A percentile compares a stretch with the other conserved stretches of the same genome.
phyloP scores from a whole-genome alignment of 2,797 vertebrate species.

The Pitangus sulphuratus region DNA sequence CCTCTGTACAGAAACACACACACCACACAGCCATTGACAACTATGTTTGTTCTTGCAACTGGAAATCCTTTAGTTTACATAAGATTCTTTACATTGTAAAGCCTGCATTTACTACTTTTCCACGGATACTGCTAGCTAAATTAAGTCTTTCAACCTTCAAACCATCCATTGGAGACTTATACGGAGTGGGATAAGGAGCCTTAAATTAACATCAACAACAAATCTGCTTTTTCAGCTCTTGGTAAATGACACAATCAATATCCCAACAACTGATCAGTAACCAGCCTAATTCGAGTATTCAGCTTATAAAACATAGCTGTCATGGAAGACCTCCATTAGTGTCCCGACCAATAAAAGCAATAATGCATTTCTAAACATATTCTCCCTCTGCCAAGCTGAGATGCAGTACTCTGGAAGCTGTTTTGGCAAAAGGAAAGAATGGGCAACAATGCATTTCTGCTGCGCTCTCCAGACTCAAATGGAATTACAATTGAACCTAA shows the following conservation, averaged over 20 bases:
- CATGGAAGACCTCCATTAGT: conserved; percentile 80
- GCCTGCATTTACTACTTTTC: background rate
- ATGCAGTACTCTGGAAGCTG: conserved; percentile 41
- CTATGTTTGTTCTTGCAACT: background rate
- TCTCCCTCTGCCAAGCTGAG: conserved; percentile 64
- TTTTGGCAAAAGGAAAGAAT: conserved; percentile 59
- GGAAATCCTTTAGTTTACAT: background rate
- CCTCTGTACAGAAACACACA: background rate
- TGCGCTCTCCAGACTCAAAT: conserved; percentile 74
- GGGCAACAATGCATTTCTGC: conserved; percentile 71
- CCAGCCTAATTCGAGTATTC: conserved; percentile 79
- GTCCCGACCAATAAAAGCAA: conserved; percentile 81
- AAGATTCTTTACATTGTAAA: background rate
- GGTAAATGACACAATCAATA: conserved; percentile 84
- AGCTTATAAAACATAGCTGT: conserved; percentile 81
- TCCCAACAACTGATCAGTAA: conserved; percentile 81
- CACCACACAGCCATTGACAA: background rate
- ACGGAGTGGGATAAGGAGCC: background rate
- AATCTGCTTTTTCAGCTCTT: conserved; percentile 69
- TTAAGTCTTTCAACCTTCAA: background rate
- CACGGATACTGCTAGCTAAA: background rate
- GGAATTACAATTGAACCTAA: conserved; percentile 80
- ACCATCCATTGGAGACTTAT: background rate
- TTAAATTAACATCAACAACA: conserved; percentile 67
- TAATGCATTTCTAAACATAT: conserved; percentile 80